Base-by-base conservation (phyloP, 2,113 vertebrate genomes). In the Nesogale talazaci region DNA sequence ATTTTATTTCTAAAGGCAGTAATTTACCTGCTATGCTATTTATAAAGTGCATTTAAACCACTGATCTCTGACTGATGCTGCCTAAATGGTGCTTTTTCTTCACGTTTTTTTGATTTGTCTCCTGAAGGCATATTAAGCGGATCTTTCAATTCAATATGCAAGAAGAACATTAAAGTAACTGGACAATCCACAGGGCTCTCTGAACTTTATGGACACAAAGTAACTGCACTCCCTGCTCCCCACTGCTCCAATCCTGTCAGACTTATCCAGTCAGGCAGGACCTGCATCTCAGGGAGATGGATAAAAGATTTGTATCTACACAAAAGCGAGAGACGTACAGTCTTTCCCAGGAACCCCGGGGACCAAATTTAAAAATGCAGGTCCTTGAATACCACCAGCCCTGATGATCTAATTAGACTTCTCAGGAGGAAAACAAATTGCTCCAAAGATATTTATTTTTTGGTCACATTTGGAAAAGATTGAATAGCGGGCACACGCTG, bases 1-100 rank as follows among this genome's bases (percentile, higher is more conserved):
- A 74, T 56, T 84, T 75, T 78, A 76, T 78, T 94, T 93, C 77
- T 93, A 78, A 91, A 89, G 89, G 77, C 61, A 17, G 56, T 46
- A 31, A 82, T 82, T 42, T 69, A 93, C 94, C 91, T 89, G 72
- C 56, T 63, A 14, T 61, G 59, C 56, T 87, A 87, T 76, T 94
- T 94, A 82, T 82, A 91, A 83, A 67, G 72, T 38, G 12, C 15
- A 34, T n/a, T 91, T 84, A 93, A 91, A 93, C 27, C 56, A 11
- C 72, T 46, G 38, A 67, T 42, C 20, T 82, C n/a, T 88, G 57
- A 38, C 17, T 74, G 88, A 89, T 81, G 29, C 3, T 84, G 46
- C 78, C 75, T 93, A 75, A 69, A 85, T 76, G 72, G 22, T 65
- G 36, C 2, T 78, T 42, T 76, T 42, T 65, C 23, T 65, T 29